Evolutionary conservation across 2,797 vertebrate genomes (phyloP), one percentile per base, ranked within the genome.

Genomic region (Sebastes taczanowskii): DNA sequence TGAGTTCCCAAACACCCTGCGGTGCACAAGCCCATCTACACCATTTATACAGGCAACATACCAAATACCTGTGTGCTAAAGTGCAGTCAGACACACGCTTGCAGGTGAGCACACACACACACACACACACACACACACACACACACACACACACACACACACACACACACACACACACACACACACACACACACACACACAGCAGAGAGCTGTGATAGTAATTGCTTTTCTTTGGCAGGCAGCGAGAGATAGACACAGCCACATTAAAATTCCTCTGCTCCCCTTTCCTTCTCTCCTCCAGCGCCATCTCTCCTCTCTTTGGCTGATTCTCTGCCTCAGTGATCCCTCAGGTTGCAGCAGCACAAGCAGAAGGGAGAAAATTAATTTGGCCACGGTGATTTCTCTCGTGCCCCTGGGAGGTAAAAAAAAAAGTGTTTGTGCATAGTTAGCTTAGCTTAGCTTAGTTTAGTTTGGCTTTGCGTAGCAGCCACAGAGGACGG

Each of bases 261-360:
- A 88, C 94, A 95, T 95, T 94, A 94, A 93, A 91, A 95, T 95
- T 94, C 93, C 87, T 88, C 89, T 89, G 91, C 92, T 91, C 88
- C 73, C 86, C 85, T 89, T 90, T 84, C 86, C 89, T 78, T 82
- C 89, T 87, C 90, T 93, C 88, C 88, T 92, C 77, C 83, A 85
- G 87, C 85, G 60, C 86, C 86, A 80, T 84, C 86, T 84, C 74
- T 84, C 81, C 88, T 91, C 89, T 89, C 82, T 87, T 72, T 60
- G 73, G 80, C 86, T 85, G 77, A 86, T 78, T 94, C 91, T 88
- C 85, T 90, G 86, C 89, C 78, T 91, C 89, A 84, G 70, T 91
- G 86, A 91, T 93, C 91, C 92, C 90, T 87, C 90, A 85, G 91
- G 92, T 94, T 94, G 85, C 86, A 76, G 86, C 88, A 84, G 84